phyloP scores from a whole-genome alignment of 2,888 invertebrate genomes.

The Allacma fusca region DNA sequence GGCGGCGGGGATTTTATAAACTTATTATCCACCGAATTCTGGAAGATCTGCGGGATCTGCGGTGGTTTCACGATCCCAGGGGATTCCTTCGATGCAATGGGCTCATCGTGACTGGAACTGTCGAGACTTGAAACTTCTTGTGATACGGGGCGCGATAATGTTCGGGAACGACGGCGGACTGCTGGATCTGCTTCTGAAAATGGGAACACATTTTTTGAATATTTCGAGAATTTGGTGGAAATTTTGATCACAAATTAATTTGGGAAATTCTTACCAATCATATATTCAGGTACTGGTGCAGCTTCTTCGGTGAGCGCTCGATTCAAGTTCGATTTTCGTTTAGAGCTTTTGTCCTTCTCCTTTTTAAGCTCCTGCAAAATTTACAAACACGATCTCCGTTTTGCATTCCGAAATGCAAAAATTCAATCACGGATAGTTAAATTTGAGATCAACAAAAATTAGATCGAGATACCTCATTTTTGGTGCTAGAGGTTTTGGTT shows the following conservation, averaged over 20 bases:
- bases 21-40: slow-evolving; percentile 14
- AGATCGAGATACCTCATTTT: no score
- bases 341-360: slow-evolving; percentile 58
- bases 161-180: neutral
- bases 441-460: no score
- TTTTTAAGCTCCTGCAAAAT: slow-evolving; percentile 40
- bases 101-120: slow-evolving; percentile 50
- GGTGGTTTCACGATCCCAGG: slow-evolving; percentile 46
- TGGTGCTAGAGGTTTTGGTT: no score
- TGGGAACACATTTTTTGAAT: no score
- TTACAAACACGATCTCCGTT: neutral
- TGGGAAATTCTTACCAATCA: slow-evolving; percentile 3
- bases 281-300: slow-evolving; percentile 15
- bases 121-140: slow-evolving; percentile 50
- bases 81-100: neutral
- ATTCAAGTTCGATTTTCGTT: slow-evolving; percentile 58
- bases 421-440: no score
- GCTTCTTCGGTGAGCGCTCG: slow-evolving; percentile 58
- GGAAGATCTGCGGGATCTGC: slow-evolving; percentile 48
- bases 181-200: neutral
- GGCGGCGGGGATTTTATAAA: neutral
- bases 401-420: no score
- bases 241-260: neutral
- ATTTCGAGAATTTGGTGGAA: no score
- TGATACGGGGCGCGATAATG: slow-evolving; percentile 37